Base-by-base conservation (phyloP, 1,140 invertebrate genomes). In the Laodelphax striatellus region DNA sequence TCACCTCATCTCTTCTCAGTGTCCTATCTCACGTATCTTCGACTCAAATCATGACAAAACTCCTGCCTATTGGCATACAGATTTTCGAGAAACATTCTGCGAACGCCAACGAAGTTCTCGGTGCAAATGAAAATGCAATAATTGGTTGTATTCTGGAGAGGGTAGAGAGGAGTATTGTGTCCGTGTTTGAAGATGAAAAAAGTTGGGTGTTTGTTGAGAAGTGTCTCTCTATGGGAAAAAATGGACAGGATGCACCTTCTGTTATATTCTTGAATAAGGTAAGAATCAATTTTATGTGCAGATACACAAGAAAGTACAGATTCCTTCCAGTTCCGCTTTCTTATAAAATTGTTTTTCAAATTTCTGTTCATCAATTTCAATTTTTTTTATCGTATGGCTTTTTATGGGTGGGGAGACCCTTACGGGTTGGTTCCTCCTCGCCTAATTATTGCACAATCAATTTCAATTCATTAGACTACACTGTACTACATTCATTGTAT, bases 1-100 rank as follows among this genome's bases (percentile, higher is more conserved):
- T 77, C 0, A 70, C 69, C 43, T 69, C 75, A 0, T 72, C 74
- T 21, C 62, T 82, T 0, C 66, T 82, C 0, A 66, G 75, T 11
- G 59, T 79, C 0, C 61, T 84, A 0, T 68, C 72, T 4, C 70
- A 79, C 24, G 75, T 38, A 13, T 38, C 34, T 38, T 38, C 34
- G 2, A 11, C 34, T 9, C 34, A 38, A 13, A 24, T 58, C 9
- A 16, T 58, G 42, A 1, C 28, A 14, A 28, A 52, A 14, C 42
- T 68, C 0, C 50, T 77, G 11, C 70, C 67, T 24, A 69, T 73
- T 55, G 71, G 75, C 34, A 58, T 76, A 0, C 65, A 72, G 43
- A 68, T 72, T 59, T 75, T 76, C 34, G 34, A 38, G 9, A 38
- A 38, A 13, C 34, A 38, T 38, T 38, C 34, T 43, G 71, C 71